Evolutionary conservation across 2,797 vertebrate genomes (phyloP).

Genomic region (Neopelma chrysocephalum): DNA sequence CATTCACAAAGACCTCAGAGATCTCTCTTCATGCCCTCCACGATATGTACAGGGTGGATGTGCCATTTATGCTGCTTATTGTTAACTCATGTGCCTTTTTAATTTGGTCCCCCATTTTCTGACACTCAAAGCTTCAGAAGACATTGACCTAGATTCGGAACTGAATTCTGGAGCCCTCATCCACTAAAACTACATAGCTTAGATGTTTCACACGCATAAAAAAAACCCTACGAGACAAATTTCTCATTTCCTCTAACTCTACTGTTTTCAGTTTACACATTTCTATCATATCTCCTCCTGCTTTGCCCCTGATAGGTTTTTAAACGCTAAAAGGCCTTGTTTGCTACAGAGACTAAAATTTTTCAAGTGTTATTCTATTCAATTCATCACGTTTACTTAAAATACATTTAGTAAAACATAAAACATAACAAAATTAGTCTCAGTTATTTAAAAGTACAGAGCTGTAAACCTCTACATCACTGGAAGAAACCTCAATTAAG

Average conservation of each 20-base stretch:
- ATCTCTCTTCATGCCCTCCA: background rate
- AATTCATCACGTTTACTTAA: constrained; percentile 41
- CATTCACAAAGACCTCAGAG: background rate
- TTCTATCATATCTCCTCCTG: background rate
- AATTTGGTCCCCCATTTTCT: background rate
- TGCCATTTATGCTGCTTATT: rapidly evolving
- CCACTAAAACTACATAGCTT: background rate
- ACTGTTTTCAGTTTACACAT: background rate
- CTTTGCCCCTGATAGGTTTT: background rate
- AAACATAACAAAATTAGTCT: constrained; percentile 38
- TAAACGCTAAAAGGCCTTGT: background rate
- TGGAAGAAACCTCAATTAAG: constrained; percentile 59
- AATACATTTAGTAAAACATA: constrained; percentile 28
- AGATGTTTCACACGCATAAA: background rate
- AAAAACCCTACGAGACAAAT: rapidly evolving
- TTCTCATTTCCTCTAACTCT: background rate
- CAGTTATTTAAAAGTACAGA: constrained; percentile 59
- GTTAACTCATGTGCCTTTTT: rapidly evolving
- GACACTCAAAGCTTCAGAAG: background rate
- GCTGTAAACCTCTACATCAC: constrained; percentile 50
- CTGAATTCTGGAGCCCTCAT: background rate
- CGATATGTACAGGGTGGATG: rapidly evolving
- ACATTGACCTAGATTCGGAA: background rate
- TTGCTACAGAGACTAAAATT: background rate
- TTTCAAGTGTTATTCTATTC: background rate